Evolutionary conservation across 2,113 vertebrate genomes (phyloP), one percentile per base, ranked within the genome.

Genomic region (Pipra filicauda): DNA sequence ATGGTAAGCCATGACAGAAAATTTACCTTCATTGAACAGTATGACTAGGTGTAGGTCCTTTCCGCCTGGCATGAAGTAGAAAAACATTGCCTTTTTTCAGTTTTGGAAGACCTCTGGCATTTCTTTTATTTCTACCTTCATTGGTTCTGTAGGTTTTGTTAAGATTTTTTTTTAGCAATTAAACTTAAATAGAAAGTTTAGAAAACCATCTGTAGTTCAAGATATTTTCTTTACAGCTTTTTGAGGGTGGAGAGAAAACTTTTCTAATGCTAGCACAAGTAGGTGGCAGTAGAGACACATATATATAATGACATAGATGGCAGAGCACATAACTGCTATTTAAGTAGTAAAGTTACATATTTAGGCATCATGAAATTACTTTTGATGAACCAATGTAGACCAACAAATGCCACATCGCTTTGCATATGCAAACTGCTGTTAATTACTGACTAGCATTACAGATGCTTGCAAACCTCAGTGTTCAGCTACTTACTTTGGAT

Each of bases 281-380:
- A 95, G 93, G 74, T 94, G 93, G 95, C 95, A 93, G 92, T 77
- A 94, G 83, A 95, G 59, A 92, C 41, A 83, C 74, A 58, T 31
- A 52, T 31, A 75, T 92, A 30, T 77, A 73, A 22, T 59, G 64
- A 21, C 30, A 74, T 1, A 39, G 33, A 23, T 51, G 30, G 7
- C 13, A 24, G 4, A 27, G 12, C 37, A 31, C 9, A 0, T 14
- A 15, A 30, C 11, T 33, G 3, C 26, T 33, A 1, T 78, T 76
- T 57, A n/a, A 72, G 12, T 11, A 78, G 33, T 15, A 46, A 84
- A 52, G 19, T 55, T 84, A 41, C 24, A 30, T 76, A 33, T 81
- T 84, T 73, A 64, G 43, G 37, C 13, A 65, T 75, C 11, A 11
- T 37, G 3, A 65, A 92, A 54, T 12, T 1, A 82, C 43, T 89